Conservation (phyloP, 2,888 invertebrate species). For the Lycocerus yunnanus region DNA sequence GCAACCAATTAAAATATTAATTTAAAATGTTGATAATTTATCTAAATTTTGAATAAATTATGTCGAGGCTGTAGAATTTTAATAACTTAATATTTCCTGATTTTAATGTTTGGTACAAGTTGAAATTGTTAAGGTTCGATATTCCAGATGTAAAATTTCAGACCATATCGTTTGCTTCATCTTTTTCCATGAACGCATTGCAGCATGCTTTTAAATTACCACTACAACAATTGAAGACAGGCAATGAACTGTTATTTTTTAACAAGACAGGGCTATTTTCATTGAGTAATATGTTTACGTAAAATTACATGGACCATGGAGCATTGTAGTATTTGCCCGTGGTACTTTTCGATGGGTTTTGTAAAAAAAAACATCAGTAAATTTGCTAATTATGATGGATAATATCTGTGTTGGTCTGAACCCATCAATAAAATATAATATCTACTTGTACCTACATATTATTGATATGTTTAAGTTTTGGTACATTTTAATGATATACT, state of each 20-base stretch:
- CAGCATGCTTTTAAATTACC: not conserved
- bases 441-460: not conserved
- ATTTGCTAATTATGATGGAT: not conserved
- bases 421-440: not conserved
- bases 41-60: not conserved
- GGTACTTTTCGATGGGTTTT: no score
- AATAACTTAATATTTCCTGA: not conserved
- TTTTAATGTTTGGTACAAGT: not conserved
- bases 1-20: not conserved
- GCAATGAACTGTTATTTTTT: not conserved
- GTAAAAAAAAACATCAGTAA: not conserved
- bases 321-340: not conserved
- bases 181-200: not conserved
- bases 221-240: not conserved
- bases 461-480: not conserved
- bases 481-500: not conserved
- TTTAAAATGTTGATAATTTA: not conserved
- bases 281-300: not conserved
- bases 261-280: not conserved
- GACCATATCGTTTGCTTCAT: not conserved
- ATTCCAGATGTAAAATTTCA: not conserved
- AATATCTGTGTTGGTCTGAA: not conserved
- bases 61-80: not conserved
- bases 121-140: not conserved
- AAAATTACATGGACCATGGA: not conserved